phyloP scores from a whole-genome alignment of 2,888 invertebrate genomes.

The Conchocele bisecta region DNA sequence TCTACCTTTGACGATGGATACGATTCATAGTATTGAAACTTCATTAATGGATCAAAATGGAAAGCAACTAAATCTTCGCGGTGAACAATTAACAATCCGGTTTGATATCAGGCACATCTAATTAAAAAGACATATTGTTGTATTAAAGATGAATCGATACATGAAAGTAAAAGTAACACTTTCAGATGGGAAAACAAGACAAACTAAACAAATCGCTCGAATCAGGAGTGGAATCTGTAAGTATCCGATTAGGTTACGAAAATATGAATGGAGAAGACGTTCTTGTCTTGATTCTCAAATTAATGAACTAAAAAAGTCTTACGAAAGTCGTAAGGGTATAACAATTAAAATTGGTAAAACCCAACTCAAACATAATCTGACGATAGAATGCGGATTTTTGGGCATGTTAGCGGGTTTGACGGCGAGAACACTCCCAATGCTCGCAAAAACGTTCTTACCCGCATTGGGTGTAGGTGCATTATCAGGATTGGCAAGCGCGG shows the following conservation, averaged over 20 bases:
- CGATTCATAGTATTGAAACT: no score
- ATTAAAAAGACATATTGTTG: neutral
- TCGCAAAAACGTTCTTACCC: no score
- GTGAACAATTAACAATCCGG: constrained; percentile 31
- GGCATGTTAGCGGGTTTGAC: constrained; percentile 14
- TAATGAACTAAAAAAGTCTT: no score
- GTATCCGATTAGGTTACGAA: constrained; percentile 14
- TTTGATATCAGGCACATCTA: constrained; percentile 47
- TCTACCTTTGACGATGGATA: constrained; percentile 35
- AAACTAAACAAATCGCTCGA: neutral
- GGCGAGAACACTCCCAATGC: constrained; percentile 17
- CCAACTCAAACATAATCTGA: constrained; percentile 33
- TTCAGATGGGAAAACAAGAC: constrained; percentile 5
- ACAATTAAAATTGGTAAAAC: constrained; percentile 31
- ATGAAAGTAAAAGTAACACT: constrained; percentile 1
- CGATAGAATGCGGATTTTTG: constrained; percentile 38
- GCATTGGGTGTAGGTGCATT: no score
- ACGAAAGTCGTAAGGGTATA: no score
- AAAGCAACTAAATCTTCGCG: no score
- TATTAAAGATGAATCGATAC: constrained; percentile 6
- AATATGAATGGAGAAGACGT: constrained; percentile 26
- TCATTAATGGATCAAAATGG: no score
- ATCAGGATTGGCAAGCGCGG: no score
- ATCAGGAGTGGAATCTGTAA: neutral
- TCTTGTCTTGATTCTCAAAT: no score